Conservation (phyloP, 2,888 invertebrate genomes). For the Microdon myrmicae region DNA sequence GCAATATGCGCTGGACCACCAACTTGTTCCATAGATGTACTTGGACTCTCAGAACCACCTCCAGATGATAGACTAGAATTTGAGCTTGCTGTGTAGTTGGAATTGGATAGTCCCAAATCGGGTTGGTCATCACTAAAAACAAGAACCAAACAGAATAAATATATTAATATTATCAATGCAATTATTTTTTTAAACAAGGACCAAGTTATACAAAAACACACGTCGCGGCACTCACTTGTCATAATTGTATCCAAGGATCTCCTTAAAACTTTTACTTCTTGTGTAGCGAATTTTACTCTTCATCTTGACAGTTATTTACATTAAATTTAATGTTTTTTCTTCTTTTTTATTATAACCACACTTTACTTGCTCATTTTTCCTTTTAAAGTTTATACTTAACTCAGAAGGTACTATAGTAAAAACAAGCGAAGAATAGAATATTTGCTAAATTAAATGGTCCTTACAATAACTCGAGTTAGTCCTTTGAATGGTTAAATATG, state of each 20-base stretch:
- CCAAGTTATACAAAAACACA: conserved; percentile 27
- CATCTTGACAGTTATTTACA: conserved; percentile 53
- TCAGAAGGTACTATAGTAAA: too few relatives aligned
- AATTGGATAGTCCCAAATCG: conserved; percentile 69
- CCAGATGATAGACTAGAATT: conserved; percentile 68
- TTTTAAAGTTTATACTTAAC: conserved; percentile 1
- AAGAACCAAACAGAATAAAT: conserved; percentile 54
- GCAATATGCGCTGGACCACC: conserved; percentile 57
- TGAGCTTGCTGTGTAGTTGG: conserved; percentile 77
- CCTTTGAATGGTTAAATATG: conserved; percentile 11
- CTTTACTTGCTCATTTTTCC: not conserved
- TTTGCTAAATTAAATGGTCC: too few relatives aligned
- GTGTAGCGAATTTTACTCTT: conserved; percentile 62
- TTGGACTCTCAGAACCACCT: conserved; percentile 76
- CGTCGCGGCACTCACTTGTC: conserved; percentile 58
- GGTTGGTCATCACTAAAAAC: conserved; percentile 76
- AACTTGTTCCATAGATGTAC: conserved; percentile 78
- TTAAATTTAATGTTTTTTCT: not conserved
- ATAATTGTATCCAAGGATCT: conserved; percentile 59
- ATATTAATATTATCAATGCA: conserved; percentile 1
- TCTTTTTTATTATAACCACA: not conserved
- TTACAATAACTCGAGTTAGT: too few relatives aligned
- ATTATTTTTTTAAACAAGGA: not conserved
- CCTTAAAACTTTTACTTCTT: conserved; percentile 63
- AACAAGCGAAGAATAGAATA: too few relatives aligned